phyloP scores from a whole-genome alignment of 92 coral and sea anemone species.

The Plumapathes pennacea region DNA sequence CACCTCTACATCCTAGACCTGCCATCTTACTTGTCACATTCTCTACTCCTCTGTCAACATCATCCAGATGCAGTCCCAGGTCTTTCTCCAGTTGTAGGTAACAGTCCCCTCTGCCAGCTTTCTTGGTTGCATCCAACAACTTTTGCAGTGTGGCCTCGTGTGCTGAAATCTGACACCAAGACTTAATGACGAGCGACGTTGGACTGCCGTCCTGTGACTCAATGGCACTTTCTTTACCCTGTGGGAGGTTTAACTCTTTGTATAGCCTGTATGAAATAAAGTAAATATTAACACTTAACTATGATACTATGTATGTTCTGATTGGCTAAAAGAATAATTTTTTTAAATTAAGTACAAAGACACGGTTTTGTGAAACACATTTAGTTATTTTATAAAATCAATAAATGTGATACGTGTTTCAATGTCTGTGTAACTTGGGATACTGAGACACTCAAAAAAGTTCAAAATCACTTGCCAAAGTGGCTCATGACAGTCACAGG shows the following conservation, averaged over 20 bases:
- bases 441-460: neutral
- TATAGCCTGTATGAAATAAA: no score
- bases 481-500: no score
- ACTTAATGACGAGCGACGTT: slow-evolving; percentile 38
- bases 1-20: no score
- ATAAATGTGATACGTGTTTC: no score
- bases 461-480: neutral
- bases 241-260: slow-evolving; percentile 46
- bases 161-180: slow-evolving; percentile 54
- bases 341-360: no score
- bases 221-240: slow-evolving; percentile 18
- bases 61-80: slow-evolving; percentile 20
- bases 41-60: slow-evolving; percentile 6
- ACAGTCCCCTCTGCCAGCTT: slow-evolving; percentile 51
- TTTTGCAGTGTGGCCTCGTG: slow-evolving; percentile 37
- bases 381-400: no score
- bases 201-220: slow-evolving; percentile 36
- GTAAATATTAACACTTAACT: no score
- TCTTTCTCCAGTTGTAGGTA: slow-evolving; percentile 21
- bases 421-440: no score
- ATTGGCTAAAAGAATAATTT: no score
- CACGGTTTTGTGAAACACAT: no score
- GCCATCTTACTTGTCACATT: slow-evolving; percentile 9
- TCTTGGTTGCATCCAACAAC: slow-evolving; percentile 26
- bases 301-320: no score